A percentile compares a stretch with the other conserved stretches of the same genome.
These are phyloP conservation scores for Limanda limanda DNA, from an alignment of 2,113 vertebrate species.

Conservation along the genomic window DNA sequence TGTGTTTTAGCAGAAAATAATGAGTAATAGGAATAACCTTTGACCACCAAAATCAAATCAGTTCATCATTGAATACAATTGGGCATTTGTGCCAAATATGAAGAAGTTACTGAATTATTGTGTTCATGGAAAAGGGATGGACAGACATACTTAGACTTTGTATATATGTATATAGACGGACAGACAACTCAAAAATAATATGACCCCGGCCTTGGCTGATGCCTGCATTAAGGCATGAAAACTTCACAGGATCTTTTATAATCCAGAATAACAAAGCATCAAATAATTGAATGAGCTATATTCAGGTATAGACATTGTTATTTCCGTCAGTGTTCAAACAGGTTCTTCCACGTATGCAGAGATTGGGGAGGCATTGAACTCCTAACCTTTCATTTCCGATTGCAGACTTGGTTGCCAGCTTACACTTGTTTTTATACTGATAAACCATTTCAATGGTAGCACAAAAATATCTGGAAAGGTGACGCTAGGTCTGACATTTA, in stretches of 20 bases:
- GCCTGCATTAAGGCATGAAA: background rate
- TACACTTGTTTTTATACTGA: slow-evolving; percentile 53
- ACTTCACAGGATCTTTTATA: background rate
- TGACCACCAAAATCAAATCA: background rate
- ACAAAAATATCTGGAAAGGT: slow-evolving; percentile 50
- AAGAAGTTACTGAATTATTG: background rate
- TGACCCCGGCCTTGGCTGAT: too few relatives aligned
- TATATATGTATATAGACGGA: too few relatives aligned
- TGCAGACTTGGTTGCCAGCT: slow-evolving; percentile 4
- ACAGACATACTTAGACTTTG: background rate
- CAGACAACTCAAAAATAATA: too few relatives aligned
- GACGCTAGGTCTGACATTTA: slow-evolving; percentile 59
- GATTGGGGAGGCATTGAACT: slow-evolving; percentile 50
- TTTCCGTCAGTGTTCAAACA: slow-evolving; percentile 68
- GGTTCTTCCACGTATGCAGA: slow-evolving; percentile 41
- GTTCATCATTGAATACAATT: background rate
- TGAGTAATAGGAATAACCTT: background rate
- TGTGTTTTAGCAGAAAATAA: background rate
- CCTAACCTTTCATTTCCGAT: slow-evolving; percentile 57
- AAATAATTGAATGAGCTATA: slow-evolving; percentile 8
- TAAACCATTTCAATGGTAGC: slow-evolving; percentile 65
- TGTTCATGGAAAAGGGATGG: background rate
- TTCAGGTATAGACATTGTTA: slow-evolving; percentile 58
- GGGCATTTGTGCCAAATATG: background rate
- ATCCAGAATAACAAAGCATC: background rate